Evolutionary conservation across 2,113 vertebrate species (phyloP).

Genomic region (Ceyx melanurus): DNA sequence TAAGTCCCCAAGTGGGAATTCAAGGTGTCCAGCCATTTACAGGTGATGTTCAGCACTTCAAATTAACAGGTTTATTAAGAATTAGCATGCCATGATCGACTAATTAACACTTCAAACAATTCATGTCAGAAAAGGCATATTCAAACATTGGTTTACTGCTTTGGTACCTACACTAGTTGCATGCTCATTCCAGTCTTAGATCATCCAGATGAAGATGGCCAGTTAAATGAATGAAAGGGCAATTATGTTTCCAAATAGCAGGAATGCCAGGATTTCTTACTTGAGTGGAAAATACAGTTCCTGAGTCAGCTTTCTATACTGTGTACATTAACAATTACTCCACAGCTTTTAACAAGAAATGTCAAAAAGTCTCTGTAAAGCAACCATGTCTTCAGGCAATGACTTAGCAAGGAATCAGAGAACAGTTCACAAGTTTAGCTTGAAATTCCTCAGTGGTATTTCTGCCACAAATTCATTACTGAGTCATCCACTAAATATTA

Average conservation of each 20-base stretch:
- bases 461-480: not conserved
- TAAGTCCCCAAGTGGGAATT: not conserved
- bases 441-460: not conserved
- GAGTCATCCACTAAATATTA: not conserved
- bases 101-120: not conserved
- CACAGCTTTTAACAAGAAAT: not conserved
- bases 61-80: not conserved
- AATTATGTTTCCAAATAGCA: not conserved
- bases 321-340: not conserved
- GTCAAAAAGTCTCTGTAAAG: not conserved
- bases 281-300: not conserved
- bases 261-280: not conserved
- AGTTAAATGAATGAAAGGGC: not conserved
- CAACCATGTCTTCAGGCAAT: not conserved
- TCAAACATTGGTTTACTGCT: not conserved
- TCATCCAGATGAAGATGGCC: not conserved
- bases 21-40: not conserved
- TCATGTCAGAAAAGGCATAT: not conserved
- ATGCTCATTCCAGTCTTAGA: not conserved
- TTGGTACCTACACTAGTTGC: not conserved
- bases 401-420: not conserved
- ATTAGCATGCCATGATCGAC: not conserved
- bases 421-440: not conserved
- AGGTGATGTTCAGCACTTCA: not conserved
- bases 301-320: not conserved